Evolutionary conservation across 2,888 invertebrate genomes (phyloP), one percentile per base, ranked within the genome.

Genomic region (Chaetogeoica ovagalla): DNA sequence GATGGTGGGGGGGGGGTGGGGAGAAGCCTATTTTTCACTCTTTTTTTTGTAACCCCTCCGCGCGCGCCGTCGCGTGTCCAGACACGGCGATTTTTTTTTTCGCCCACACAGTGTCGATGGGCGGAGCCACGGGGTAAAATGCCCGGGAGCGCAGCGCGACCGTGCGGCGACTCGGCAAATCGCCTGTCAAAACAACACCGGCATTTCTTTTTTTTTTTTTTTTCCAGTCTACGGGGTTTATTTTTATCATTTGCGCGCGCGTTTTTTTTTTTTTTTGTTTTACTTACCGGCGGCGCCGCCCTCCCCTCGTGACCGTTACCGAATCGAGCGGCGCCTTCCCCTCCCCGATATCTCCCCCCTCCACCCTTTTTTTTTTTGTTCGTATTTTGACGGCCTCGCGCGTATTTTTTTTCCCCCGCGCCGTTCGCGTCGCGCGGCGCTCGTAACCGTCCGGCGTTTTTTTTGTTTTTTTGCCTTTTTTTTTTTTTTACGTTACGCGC

Each of bases 11-110:
- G 30, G 4, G 30, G 30, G 30, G 30, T 4, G 30, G 30, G 30
- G 74, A 81, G 69, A 81, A 81, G 73, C 68, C 74, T 82, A 71
- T 82, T 82, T 83, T 81, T 82, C 62, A 66, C 76, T 74, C 52
- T 66, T 74, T 73, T 68, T 66, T 60, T 30, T 59, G 63, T 77
- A 59, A 60, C 70, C 68, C 59, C 62, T 52, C 43, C 48, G 63
- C 55, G 59, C 13, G 13, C 13, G 6, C 39, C 37, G 43, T 66
- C 69, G 76, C 69, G 76, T 69, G 73, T 82, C 81, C 81, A 82
- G 81, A 74, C 73, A 81, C 75, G 66, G 57, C 82, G 81, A 73
- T 81, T 82, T 82, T 66, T 63, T 52, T 30, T 48, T 39, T 5
- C 8, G 73, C 13, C 1, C 48, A 13, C 48, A 9, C 48, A 66